Evolutionary conservation across 1,140 invertebrate genomes (phyloP), one percentile per base, ranked within the genome.

Genomic region (Drosophila leontia): DNA sequence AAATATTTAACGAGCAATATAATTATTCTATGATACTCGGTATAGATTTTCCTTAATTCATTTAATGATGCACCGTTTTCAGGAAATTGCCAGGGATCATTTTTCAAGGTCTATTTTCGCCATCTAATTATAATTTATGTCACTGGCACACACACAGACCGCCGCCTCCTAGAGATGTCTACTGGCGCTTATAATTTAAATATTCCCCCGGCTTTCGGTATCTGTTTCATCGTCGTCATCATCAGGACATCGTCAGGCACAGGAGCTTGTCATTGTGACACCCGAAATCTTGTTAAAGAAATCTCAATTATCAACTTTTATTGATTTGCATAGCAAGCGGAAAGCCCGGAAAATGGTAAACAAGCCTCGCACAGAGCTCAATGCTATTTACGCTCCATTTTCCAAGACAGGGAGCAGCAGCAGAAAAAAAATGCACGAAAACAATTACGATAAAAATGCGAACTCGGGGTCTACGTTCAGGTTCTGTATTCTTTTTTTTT

Each of bases 261-360:
- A 32, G 34, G 64, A 39, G 50, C 55, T 48, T 53, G 57, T 78
- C 48, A 68, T 80, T 74, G 86, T 80, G 84, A 88, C 84, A 88
- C 74, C 80, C 84, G 61, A 88, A 87, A 87, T 87, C 83, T 87
- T 84, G 84, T 84, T 88, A 83, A 88, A 88, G 83, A 88, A 87
- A 87, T 87, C 83, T 87, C 84, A 87, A 87, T 87, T 87, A 87
- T 87, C 84, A 88, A 88, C 83, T 83, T 87, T 87, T 88, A 87
- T 87, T 88, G 83, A 87, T 87, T 87, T 87, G 84, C 83, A 72
- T 71, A 75, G 80, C 74, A 70, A 75, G 71, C 76, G 48, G 45
- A 67, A 50, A 56, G 45, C 71, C 71, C 41, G 50, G 34, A 64
- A 87, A 82, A 83, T 77, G 76, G 76, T 80, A 83, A 88, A 77